A percentile compares a stretch with the other conserved stretches of the same genome.
Evolutionary conservation across 2,888 invertebrate genomes (phyloP).

Genomic region (Lasioglossum pauxillum): DNA sequence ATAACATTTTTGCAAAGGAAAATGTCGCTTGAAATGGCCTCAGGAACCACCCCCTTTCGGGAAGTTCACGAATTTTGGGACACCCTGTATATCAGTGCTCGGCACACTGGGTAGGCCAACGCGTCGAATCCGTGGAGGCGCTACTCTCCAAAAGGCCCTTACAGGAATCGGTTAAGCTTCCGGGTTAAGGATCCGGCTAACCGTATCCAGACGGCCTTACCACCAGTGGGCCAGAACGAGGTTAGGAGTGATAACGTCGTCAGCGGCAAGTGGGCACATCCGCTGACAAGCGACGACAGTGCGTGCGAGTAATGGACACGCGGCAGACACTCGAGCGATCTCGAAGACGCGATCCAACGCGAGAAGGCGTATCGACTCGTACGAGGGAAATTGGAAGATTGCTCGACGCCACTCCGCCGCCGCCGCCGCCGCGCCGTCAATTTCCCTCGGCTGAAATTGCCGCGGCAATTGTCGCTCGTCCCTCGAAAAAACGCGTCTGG

Average conservation of each 20-base stretch:
- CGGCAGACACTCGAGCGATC: constrained; percentile 12
- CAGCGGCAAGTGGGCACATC: background rate
- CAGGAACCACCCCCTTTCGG: too few relatives aligned
- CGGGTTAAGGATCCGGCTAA: too few relatives aligned
- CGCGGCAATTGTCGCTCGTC: constrained; percentile 33
- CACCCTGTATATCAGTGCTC: too few relatives aligned
- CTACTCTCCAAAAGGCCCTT: too few relatives aligned
- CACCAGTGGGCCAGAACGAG: background rate
- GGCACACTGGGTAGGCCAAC: too few relatives aligned
- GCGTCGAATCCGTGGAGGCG: too few relatives aligned
- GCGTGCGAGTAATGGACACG: constrained; percentile 33
- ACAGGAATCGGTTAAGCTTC: too few relatives aligned
- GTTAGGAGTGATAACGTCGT: background rate
- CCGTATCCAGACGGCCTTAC: too few relatives aligned
- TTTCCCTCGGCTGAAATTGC: constrained; percentile 10
- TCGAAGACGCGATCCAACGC: constrained; percentile 21
- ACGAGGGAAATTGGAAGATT: constrained; percentile 59
- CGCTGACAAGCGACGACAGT: background rate
- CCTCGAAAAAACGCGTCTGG: background rate
- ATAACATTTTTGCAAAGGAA: too few relatives aligned
- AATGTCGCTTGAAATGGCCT: too few relatives aligned
- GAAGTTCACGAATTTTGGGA: too few relatives aligned
- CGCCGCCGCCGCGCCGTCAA: background rate
- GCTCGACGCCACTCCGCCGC: constrained; percentile 45
- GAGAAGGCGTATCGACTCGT: constrained; percentile 1